Evolutionary conservation across 1,140 invertebrate genomes (phyloP).

Genomic region (Antheraea pernyi): DNA sequence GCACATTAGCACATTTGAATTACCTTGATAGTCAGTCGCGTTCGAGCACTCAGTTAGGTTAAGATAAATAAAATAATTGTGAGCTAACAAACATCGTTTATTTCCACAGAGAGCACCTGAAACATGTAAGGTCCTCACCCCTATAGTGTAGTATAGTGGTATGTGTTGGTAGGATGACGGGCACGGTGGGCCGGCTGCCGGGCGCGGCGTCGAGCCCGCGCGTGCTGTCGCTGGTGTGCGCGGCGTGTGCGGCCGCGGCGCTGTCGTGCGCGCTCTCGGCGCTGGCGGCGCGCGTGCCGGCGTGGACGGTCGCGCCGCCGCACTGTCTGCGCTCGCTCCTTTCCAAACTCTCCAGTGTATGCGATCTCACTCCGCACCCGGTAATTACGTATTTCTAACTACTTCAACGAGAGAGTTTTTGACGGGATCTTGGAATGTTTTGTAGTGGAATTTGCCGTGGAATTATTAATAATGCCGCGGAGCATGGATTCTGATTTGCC

Average conservation of each 20-base stretch:
- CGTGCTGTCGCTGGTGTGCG: not conserved
- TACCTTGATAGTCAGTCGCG: too few relatives aligned
- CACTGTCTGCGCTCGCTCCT: constrained; percentile 30
- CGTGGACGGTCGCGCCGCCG: constrained; percentile 41
- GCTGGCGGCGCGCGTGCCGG: constrained; percentile 33
- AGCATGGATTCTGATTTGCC: too few relatives aligned
- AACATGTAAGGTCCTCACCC: too few relatives aligned
- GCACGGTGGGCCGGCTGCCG: constrained; percentile 38
- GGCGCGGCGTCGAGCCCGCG: constrained; percentile 26
- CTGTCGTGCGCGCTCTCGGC: constrained; percentile 30
- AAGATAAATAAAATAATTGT: too few relatives aligned
- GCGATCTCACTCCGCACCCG: constrained; percentile 36
- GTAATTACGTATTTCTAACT: constrained; percentile 15
- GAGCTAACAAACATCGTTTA: too few relatives aligned
- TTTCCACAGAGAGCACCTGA: too few relatives aligned
- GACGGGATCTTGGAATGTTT: too few relatives aligned
- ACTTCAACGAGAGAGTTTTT: too few relatives aligned
- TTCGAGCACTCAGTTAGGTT: too few relatives aligned
- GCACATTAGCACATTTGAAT: too few relatives aligned
- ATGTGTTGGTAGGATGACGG: constrained; percentile 38
- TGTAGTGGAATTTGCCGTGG: too few relatives aligned
- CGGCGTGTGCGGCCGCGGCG: constrained; percentile 16
- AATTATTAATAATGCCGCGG: too few relatives aligned
- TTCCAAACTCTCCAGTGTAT: constrained; percentile 29
- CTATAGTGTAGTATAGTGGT: not conserved